Evolutionary conservation across 2,797 vertebrate genomes (phyloP).

Genomic region (Pseudotriccus pelzelni): DNA sequence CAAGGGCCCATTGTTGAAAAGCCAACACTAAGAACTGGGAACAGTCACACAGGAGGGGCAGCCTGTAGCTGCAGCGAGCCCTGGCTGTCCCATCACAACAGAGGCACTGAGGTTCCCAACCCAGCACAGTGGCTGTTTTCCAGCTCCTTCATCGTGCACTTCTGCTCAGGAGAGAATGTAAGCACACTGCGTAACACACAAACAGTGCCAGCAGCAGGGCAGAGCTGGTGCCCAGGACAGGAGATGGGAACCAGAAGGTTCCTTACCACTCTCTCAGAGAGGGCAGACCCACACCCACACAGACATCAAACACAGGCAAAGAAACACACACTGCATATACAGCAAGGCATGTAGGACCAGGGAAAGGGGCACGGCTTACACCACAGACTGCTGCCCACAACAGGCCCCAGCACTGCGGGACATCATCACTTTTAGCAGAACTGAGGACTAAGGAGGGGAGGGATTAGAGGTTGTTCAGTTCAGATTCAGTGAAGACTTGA

Average conservation of each 20-base stretch:
- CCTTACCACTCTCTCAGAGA: background rate
- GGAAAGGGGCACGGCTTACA: background rate
- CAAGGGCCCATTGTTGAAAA: background rate
- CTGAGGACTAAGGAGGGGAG: background rate
- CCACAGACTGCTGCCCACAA: background rate
- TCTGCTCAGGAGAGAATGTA: background rate
- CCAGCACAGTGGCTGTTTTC: background rate
- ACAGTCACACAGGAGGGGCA: background rate
- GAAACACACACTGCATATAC: background rate
- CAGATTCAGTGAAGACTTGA: background rate
- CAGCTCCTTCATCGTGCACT: background rate
- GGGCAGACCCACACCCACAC: background rate
- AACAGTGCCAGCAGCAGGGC: background rate
- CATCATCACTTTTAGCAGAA: accelerated
- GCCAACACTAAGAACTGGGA: background rate
- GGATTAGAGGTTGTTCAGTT: background rate
- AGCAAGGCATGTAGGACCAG: accelerated
- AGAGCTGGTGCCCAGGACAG: background rate
- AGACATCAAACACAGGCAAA: background rate
- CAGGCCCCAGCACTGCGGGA: background rate
- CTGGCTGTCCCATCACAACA: background rate
- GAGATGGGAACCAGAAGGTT: background rate
- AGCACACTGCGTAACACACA: background rate
- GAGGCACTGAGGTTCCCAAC: background rate
- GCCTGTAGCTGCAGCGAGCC: background rate